Conservation (phyloP, 2,888 invertebrate genomes). For the Latheticus oryzae region DNA sequence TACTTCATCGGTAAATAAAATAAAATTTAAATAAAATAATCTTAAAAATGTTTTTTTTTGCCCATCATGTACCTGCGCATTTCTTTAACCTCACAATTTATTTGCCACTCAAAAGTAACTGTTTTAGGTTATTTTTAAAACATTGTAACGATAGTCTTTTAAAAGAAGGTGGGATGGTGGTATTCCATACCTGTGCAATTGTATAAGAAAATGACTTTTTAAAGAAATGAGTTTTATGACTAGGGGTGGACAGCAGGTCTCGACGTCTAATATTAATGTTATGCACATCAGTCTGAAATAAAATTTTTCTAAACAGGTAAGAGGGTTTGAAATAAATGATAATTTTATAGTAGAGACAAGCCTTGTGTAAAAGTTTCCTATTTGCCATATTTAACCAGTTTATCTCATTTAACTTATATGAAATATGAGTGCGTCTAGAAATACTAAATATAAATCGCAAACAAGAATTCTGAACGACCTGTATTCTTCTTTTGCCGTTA, state of each 20-base stretch:
- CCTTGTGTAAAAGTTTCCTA: not conserved
- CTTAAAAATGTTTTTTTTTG: no score
- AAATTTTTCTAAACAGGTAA: constrained; percentile 1
- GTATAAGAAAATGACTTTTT: constrained; percentile 1
- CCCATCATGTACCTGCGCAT: no score
- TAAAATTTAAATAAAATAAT: no score
- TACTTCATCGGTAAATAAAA: no score
- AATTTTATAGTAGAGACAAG: constrained; percentile 2
- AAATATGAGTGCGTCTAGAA: constrained; percentile 1
- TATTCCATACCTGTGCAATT: constrained; percentile 1
- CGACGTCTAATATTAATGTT: constrained; percentile 1
- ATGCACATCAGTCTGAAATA: not conserved
- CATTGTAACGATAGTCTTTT: not conserved
- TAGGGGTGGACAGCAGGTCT: no score
- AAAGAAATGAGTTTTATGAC: no score
- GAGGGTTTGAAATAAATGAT: not conserved
- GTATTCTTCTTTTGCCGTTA: not conserved
- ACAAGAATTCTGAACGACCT: constrained; percentile 1
- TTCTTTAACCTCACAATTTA: no score
- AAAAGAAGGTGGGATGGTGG: not conserved
- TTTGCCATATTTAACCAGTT: not conserved
- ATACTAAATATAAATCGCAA: constrained; percentile 1
- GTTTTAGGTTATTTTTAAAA: not conserved
- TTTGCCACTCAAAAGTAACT: constrained; percentile 1
- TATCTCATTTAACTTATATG: constrained; percentile 1